These are phyloP conservation scores for Leucozona laternaria DNA, from an alignment of 2,888 invertebrate species.

Conservation along the genomic window DNA sequence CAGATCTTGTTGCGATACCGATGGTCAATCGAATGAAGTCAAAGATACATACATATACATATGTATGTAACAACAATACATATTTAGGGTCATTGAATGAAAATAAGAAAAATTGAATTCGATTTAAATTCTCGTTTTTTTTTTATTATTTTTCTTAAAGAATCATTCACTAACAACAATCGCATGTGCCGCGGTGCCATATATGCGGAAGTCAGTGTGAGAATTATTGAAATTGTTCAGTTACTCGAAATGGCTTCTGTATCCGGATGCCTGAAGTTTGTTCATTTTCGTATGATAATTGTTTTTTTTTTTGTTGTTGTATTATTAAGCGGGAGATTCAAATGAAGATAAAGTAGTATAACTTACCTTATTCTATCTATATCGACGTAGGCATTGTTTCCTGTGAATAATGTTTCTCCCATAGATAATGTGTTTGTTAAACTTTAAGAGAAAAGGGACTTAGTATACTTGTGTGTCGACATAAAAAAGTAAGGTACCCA, in stretches of 20 bases:
- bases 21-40: not conserved
- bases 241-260: slow-evolving; percentile 25
- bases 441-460: not conserved
- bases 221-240: slow-evolving; percentile 63
- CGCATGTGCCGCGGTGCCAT: not conserved
- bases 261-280: slow-evolving; percentile 56
- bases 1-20: not conserved
- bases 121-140: not conserved
- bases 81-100: slow-evolving; percentile 69
- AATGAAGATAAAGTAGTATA: not conserved
- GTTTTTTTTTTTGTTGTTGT: not conserved
- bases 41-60: not conserved
- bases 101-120: slow-evolving; percentile 62
- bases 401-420: slow-evolving; percentile 10
- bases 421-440: not conserved
- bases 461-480: not conserved
- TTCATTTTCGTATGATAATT: not conserved
- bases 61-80: no score
- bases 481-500: slow-evolving; percentile 16
- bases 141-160: not conserved
- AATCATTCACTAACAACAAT: not conserved
- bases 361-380: not conserved
- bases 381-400: not conserved
- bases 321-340: slow-evolving; percentile 25
- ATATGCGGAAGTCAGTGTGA: slow-evolving; percentile 63